A percentile compares a stretch with the other conserved stretches of the same genome.
Evolutionary conservation across 35 echinoderm and acorn worm species (phyloP).

Genomic region (Hemicentrotus pulcherrimus): DNA sequence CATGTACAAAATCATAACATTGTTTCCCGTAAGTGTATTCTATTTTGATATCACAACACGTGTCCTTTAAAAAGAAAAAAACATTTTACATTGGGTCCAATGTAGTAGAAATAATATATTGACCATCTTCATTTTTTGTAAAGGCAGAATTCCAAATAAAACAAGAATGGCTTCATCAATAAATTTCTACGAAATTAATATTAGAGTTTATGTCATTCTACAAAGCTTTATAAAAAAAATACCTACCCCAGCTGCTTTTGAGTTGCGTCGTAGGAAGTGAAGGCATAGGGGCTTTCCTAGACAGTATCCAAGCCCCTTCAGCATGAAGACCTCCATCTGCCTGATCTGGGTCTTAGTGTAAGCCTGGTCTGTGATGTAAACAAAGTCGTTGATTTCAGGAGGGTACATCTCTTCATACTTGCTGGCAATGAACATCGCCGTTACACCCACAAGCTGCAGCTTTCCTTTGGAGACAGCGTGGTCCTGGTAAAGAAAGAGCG

Average conservation of each 20-base stretch:
- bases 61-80: too few species aligned
- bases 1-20: too few species aligned
- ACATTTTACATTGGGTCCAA: too few species aligned
- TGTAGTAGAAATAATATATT: too few species aligned
- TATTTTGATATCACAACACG: too few species aligned
- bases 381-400: slow-evolving; percentile 98
- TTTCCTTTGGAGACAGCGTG: slow-evolving; percentile 89
- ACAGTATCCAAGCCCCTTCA: slow-evolving; percentile 62
- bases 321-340: slow-evolving; percentile 73
- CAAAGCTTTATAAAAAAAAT: not conserved
- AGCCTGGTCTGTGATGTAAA: slow-evolving; percentile 98
- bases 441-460: slow-evolving; percentile 94
- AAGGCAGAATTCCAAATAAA: too few species aligned
- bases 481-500: slow-evolving; percentile 50
- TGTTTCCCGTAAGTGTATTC: too few species aligned
- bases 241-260: slow-evolving; percentile 92
- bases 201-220: not conserved
- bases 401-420: slow-evolving; percentile 99
- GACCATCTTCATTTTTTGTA: too few species aligned
- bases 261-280: slow-evolving; percentile 93
- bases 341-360: slow-evolving; percentile 91
- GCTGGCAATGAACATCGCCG: slow-evolving; percentile 93
- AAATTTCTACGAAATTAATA: too few species aligned
- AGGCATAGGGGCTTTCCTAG: slow-evolving; percentile 92
- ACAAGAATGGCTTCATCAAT: too few species aligned